Evolutionary conservation across 1,140 invertebrate species (phyloP).

Genomic region (Rhagoletis pomonella): DNA sequence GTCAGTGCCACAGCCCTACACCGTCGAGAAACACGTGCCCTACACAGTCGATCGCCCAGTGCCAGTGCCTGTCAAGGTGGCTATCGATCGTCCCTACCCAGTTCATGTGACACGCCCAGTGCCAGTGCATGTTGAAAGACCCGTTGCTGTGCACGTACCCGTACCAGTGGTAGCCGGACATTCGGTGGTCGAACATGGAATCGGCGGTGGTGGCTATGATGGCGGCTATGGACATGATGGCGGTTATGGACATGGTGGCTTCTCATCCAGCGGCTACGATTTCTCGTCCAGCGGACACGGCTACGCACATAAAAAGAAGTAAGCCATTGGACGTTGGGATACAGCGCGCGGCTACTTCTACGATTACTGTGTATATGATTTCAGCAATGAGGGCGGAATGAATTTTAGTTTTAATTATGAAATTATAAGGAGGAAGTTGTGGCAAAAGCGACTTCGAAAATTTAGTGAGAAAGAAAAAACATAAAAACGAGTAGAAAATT

Average conservation of each 20-base stretch:
- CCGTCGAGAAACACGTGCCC: slow-evolving; percentile 81
- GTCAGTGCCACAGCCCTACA: slow-evolving; percentile 77
- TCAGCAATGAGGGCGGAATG: slow-evolving; percentile 38
- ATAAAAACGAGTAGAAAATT: background rate
- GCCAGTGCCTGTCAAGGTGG: slow-evolving; percentile 77
- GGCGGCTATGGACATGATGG: slow-evolving; percentile 56
- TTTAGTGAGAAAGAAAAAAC: slow-evolving; percentile 22
- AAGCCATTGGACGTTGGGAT: slow-evolving; percentile 17
- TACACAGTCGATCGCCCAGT: slow-evolving; percentile 81
- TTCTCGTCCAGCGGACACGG: slow-evolving; percentile 53
- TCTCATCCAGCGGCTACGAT: slow-evolving; percentile 61
- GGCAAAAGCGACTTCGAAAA: background rate
- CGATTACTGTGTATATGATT: slow-evolving; percentile 51
- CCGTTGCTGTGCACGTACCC: slow-evolving; percentile 78
- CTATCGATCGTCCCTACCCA: slow-evolving; percentile 80
- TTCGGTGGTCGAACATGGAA: slow-evolving; percentile 76
- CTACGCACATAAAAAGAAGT: slow-evolving; percentile 67
- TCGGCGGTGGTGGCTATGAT: slow-evolving; percentile 61
- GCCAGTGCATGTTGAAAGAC: slow-evolving; percentile 83
- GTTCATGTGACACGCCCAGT: slow-evolving; percentile 84
- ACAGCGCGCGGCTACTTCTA: slow-evolving; percentile 15
- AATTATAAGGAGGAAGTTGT: slow-evolving; percentile 22
- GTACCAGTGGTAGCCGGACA: slow-evolving; percentile 78
- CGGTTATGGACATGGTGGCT: slow-evolving; percentile 54
- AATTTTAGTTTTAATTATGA: slow-evolving; percentile 50